Conservation (phyloP, 2,797 vertebrate genomes). For the Tarsius wallacei region DNA sequence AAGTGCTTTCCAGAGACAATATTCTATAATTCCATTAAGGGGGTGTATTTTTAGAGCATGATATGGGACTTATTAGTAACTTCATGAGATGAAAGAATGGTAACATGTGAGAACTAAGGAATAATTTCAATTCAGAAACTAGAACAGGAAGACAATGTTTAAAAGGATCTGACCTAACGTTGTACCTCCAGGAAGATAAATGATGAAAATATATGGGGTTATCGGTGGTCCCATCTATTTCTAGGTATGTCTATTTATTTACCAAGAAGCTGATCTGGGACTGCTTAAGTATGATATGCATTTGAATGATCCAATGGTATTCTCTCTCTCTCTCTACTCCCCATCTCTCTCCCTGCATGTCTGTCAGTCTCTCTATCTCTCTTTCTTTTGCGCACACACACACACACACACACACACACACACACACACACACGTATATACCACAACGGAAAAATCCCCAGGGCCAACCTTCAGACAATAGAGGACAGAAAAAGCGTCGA, state of each 20-base stretch:
- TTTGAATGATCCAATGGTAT: background rate
- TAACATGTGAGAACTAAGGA: background rate
- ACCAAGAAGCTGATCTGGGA: background rate
- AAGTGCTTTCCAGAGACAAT: slow-evolving; percentile 34
- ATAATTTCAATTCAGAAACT: slow-evolving; percentile 67
- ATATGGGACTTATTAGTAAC: slow-evolving; percentile 11
- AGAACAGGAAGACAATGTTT: slow-evolving; percentile 47
- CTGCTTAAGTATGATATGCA: background rate
- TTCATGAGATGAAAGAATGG: slow-evolving; percentile 37
- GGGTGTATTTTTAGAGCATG: slow-evolving; percentile 17
- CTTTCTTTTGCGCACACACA: background rate
- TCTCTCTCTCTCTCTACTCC: too few species aligned
- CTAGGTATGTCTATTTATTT: slow-evolving; percentile 26
- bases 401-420: background rate
- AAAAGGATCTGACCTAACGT: slow-evolving; percentile 1
- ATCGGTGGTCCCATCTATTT: background rate
- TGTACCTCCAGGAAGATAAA: background rate
- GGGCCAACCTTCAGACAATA: background rate
- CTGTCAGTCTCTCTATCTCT: background rate
- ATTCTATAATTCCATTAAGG: slow-evolving; percentile 39
- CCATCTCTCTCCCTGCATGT: background rate
- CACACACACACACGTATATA: background rate
- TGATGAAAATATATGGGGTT: background rate
- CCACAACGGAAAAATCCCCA: background rate
- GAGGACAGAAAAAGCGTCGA: background rate